Conservation (phyloP, 2,888 invertebrate species). For the Leptinotarsa peninsularis region DNA sequence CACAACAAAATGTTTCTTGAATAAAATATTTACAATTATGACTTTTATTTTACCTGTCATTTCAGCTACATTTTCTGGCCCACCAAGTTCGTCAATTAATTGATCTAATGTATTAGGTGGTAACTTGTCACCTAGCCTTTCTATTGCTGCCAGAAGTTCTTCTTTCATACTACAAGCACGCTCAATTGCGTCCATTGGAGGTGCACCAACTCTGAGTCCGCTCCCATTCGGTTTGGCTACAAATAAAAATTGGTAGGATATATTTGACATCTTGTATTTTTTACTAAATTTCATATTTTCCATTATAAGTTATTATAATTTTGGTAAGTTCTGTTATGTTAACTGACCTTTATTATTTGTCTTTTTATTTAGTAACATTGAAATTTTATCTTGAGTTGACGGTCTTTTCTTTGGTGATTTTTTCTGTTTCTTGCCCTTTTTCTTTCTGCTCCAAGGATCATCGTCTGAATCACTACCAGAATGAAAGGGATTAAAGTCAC, state of each 20-base stretch:
- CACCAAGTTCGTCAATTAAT: conserved; percentile 97
- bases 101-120: conserved; percentile 99
- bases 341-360: conserved; percentile 46
- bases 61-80: conserved; percentile 98
- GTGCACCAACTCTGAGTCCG: conserved; percentile 68
- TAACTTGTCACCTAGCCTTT: conserved; percentile 81
- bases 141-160: conserved; percentile 86
- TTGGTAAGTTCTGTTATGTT: background rate
- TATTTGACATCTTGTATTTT: background rate
- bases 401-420: conserved; percentile 60
- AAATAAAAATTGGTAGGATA: conserved; percentile 8
- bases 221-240: conserved; percentile 61
- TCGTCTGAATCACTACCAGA: conserved; percentile 84
- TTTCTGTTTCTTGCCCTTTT: conserved; percentile 62
- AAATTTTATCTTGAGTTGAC: conserved; percentile 83
- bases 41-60: conserved; percentile 84
- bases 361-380: conserved; percentile 73
- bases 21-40: background rate
- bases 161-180: conserved; percentile 94
- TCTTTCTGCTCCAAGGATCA: conserved; percentile 69
- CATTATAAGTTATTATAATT: background rate
- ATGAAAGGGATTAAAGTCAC: conserved; percentile 94
- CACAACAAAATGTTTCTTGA: background rate
- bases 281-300: too few relatives aligned
- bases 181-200: conserved; percentile 87